These are phyloP conservation scores for Phylloscopus collybita DNA, from an alignment of 2,797 vertebrate genomes.

Conservation along the genomic window DNA sequence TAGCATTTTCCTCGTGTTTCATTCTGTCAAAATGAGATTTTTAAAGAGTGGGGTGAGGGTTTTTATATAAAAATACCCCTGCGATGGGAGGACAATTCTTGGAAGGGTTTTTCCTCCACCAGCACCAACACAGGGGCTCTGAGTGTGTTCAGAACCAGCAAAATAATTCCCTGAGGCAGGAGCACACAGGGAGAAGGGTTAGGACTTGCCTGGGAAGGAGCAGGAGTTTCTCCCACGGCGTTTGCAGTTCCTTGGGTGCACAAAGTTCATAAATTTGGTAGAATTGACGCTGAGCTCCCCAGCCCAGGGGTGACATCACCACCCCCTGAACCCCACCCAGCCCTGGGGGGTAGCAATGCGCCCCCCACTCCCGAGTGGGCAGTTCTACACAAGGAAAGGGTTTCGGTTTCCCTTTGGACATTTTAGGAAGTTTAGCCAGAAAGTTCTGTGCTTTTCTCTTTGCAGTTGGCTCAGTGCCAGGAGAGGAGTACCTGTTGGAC, in stretches of 20 bases:
- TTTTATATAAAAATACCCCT: neutral
- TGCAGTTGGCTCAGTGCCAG: too few relatives aligned
- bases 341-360: too few relatives aligned
- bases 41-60: neutral
- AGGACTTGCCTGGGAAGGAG: neutral
- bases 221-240: neutral
- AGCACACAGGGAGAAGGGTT: neutral
- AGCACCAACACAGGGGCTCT: neutral
- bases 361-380: too few relatives aligned
- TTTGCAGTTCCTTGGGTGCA: neutral
- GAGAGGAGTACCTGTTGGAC: too few relatives aligned
- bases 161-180: neutral
- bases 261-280: slow-evolving; percentile 6
- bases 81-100: neutral
- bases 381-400: too few relatives aligned
- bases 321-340: slow-evolving; percentile 37
- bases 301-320: neutral
- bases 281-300: slow-evolving; percentile 1
- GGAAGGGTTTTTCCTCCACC: neutral
- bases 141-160: neutral
- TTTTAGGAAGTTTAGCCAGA: too few relatives aligned
- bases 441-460: too few relatives aligned
- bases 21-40: accelerated
- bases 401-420: too few relatives aligned
- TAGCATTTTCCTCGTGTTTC: neutral